phyloP scores from a whole-genome alignment of 1,140 invertebrate genomes.

The Drosophila truncata region DNA sequence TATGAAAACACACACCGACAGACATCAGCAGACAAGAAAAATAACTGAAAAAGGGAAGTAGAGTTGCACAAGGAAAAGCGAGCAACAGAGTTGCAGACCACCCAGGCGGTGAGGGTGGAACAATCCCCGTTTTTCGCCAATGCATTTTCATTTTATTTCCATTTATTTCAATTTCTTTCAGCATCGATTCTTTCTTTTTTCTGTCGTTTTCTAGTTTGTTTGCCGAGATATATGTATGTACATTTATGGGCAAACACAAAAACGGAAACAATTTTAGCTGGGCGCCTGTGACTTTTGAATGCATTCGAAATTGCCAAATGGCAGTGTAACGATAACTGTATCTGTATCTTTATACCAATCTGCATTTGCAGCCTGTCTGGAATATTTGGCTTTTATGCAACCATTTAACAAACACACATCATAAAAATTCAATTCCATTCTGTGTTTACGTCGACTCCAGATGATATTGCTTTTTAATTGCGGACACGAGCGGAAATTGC shows the following conservation, averaged over 20 bases:
- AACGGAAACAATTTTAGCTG: slow-evolving; percentile 43
- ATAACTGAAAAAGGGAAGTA: slow-evolving; percentile 4
- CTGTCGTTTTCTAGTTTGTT: slow-evolving; percentile 2
- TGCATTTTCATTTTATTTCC: slow-evolving; percentile 60
- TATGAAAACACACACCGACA: slow-evolving; percentile 3
- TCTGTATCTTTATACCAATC: slow-evolving; percentile 2
- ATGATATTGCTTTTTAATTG: slow-evolving; percentile 84
- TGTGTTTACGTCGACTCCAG: slow-evolving; percentile 71
- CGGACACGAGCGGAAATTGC: slow-evolving; percentile 82
- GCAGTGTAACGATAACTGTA: slow-evolving; percentile 34
- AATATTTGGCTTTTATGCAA: slow-evolving; percentile 78
- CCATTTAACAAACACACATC: slow-evolving; percentile 82
- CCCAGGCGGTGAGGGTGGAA: slow-evolving; percentile 28
- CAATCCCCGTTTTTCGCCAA: slow-evolving; percentile 15
- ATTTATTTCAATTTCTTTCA: slow-evolving; percentile 49
- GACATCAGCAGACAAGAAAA: slow-evolving; percentile 8
- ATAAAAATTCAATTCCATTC: slow-evolving; percentile 81
- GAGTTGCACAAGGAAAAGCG: slow-evolving; percentile 12
- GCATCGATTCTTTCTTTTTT: slow-evolving; percentile 16
- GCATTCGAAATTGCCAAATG: slow-evolving; percentile 23
- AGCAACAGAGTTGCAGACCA: slow-evolving; percentile 31
- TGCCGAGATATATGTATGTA: slow-evolving; percentile 16
- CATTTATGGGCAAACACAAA: slow-evolving; percentile 39
- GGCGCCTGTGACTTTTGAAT: slow-evolving; percentile 62
- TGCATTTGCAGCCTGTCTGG: slow-evolving; percentile 18